phyloP scores from a whole-genome alignment of 1,140 invertebrate species.

The Hesperophylax magnus region DNA sequence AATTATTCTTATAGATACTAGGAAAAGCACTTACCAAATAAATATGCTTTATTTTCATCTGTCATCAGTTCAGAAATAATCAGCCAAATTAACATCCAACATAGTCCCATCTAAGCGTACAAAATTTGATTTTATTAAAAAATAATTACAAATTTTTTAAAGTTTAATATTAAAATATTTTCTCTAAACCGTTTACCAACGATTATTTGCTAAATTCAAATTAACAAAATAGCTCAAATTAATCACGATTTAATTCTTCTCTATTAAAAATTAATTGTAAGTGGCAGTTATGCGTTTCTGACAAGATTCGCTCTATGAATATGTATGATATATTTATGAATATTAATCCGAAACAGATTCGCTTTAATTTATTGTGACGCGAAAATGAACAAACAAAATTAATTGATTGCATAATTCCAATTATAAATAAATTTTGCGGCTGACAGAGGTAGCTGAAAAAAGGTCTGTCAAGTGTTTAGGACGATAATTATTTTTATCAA shows the following conservation, averaged over 20 bases:
- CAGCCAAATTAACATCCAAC: too few relatives aligned
- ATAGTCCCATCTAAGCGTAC: too few relatives aligned
- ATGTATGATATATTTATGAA: conserved; percentile 57
- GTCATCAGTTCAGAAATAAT: too few relatives aligned
- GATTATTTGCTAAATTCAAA: too few relatives aligned
- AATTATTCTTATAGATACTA: too few relatives aligned
- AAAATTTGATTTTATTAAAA: too few relatives aligned
- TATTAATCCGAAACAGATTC: conserved; percentile 53
- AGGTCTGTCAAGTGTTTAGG: conserved; percentile 6
- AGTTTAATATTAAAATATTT: too few relatives aligned
- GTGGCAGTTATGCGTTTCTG: conserved; percentile 55
- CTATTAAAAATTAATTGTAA: conserved; percentile 48
- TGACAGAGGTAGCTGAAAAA: not conserved
- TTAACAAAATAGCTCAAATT: too few relatives aligned
- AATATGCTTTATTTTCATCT: too few relatives aligned
- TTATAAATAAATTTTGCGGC: conserved; percentile 37
- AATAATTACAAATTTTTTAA: too few relatives aligned
- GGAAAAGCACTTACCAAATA: too few relatives aligned
- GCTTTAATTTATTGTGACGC: conserved; percentile 48
- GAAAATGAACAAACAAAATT: conserved; percentile 49
- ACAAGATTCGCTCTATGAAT: conserved; percentile 55
- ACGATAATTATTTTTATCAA: not conserved
- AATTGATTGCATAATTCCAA: conserved; percentile 44
- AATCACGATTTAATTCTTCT: not conserved
- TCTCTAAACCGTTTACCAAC: too few relatives aligned